Conservation (phyloP, 2,113 vertebrate species). For the Daphoenositta chrysoptera region DNA sequence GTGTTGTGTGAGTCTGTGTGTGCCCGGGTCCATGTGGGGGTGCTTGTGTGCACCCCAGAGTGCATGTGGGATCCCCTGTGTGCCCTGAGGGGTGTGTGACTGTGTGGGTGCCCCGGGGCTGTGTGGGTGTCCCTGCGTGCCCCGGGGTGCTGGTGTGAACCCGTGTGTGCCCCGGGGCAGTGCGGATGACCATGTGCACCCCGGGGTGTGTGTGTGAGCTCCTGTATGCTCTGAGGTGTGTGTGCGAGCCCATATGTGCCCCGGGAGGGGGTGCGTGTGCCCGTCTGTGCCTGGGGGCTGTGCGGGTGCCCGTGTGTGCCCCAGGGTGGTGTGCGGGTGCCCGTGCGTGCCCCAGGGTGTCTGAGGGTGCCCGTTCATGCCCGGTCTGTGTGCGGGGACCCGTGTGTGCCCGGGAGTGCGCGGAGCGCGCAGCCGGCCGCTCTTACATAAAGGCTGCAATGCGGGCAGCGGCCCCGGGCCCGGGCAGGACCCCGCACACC, state of each 20-base stretch:
- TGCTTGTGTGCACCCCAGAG: background rate
- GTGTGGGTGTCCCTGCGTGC: background rate
- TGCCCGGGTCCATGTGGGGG: background rate
- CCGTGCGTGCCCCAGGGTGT: too few relatives aligned
- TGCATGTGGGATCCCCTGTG: background rate
- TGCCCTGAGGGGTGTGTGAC: background rate
- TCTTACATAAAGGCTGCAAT: conserved; percentile 68
- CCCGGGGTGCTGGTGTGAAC: background rate
- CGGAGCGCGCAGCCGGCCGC: background rate
- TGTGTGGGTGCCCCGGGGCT: background rate
- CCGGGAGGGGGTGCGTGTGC: background rate
- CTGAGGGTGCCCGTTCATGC: background rate
- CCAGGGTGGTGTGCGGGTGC: accelerated
- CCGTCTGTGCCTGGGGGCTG: background rate
- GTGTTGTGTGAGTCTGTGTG: background rate
- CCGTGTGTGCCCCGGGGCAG: too few relatives aligned
- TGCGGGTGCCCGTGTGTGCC: background rate
- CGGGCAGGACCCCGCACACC: background rate
- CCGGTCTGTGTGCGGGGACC: background rate
- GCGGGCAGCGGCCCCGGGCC: conserved; percentile 11
- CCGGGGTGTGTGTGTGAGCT: background rate
- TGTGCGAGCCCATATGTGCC: background rate
- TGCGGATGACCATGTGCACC: background rate
- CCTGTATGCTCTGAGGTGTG: background rate
- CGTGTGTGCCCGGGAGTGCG: background rate